A percentile compares a stretch with the other conserved stretches of the same genome.
phyloP scores from a whole-genome alignment of 1,140 invertebrate genomes.

The Nixonia krombeini region DNA sequence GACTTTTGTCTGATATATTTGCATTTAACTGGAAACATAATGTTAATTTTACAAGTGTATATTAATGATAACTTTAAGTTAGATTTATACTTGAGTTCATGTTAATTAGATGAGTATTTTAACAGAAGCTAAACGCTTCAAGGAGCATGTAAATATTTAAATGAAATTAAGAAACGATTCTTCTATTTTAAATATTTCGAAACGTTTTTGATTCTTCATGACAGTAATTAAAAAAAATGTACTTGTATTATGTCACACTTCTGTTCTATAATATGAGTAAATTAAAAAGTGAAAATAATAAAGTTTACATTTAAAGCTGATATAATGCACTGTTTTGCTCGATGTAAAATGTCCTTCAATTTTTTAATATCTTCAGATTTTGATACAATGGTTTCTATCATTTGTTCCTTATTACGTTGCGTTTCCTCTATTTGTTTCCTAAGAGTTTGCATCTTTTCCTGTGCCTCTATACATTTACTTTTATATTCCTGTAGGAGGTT shows the following conservation, averaged over 20 bases:
- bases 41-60: neutral
- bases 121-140: too few species aligned
- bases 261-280: too few species aligned
- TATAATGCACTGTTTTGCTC: conserved; percentile 69
- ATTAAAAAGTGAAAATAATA: too few species aligned
- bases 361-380: conserved; percentile 72
- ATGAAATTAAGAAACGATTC: too few species aligned
- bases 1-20: conserved; percentile 22
- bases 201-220: too few species aligned
- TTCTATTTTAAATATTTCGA: too few species aligned
- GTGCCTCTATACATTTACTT: conserved; percentile 64
- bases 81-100: too few species aligned
- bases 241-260: too few species aligned
- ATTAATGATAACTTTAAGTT: too few species aligned
- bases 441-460: conserved; percentile 70
- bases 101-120: too few species aligned
- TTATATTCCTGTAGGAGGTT: conserved; percentile 66
- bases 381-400: conserved; percentile 67
- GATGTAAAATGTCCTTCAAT: conserved; percentile 73
- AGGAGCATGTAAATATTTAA: too few species aligned
- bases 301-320: conserved; percentile 44
- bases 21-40: conserved; percentile 45
- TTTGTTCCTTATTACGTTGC: conserved; percentile 68
- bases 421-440: conserved; percentile 75
- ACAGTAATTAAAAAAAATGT: too few species aligned